Evolutionary conservation across 2,888 invertebrate species (phyloP), one percentile per base, ranked within the genome.

Genomic region (Agonopterix heracliana): DNA sequence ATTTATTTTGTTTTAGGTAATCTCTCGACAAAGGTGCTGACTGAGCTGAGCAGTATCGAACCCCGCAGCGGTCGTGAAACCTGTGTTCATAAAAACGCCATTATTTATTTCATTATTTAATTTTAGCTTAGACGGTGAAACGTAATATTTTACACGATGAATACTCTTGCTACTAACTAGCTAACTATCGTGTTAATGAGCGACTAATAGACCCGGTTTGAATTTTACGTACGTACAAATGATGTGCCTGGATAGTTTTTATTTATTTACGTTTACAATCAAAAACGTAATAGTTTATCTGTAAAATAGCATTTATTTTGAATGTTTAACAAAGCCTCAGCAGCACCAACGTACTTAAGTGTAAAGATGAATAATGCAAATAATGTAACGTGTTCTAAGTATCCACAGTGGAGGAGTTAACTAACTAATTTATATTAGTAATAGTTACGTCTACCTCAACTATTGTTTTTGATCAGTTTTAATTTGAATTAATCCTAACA

Each of bases 101-200:
- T 66, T 79, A 78, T 81, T 83, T 80, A 78, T 78, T 67, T 63
- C 68, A 73, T 75, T 71, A 75, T 77, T 75, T 75, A 80, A 74
- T 76, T 64, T 38, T 75, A 77, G 68, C 50, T 52, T 75, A 79
- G 62, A 61, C 55, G 60, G 57, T 52, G 69, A 80, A 80, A 68
- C 67, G 65, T 74, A 72, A 75, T 65, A 65, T 61, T 58, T 59
- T 58, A 48, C 56, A 61, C 57, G 50, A 56, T 59, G 66, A 47
- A 71, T 66, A 69, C 64, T 69, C 67, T 50, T 56, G 44, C 57
- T 45, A 62, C 48, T 56, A 57, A 58, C 50, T 26, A 3, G 26
- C 26, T 26, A 5, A 26, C 26, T 26, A 26, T 26, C 26, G 26
- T 26, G 26, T 26, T 26, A 5, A 26, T 7, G 26, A 26, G 26